Conservation (phyloP, 1,140 invertebrate species). For the Lepeophtheirus salmonis region DNA sequence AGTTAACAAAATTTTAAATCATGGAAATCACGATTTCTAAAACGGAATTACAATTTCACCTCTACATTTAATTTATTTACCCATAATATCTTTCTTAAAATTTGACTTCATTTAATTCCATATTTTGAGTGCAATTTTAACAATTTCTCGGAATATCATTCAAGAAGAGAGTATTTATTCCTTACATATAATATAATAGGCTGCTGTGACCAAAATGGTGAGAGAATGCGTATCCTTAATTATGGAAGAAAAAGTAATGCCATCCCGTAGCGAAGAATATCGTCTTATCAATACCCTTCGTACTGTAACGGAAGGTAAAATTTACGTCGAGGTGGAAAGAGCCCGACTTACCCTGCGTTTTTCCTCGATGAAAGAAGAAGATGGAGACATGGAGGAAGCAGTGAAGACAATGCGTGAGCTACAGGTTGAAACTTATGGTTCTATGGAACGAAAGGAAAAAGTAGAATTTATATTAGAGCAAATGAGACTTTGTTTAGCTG, state of each 20-base stretch:
- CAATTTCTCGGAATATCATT: too few relatives aligned
- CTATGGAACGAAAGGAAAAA: constrained; percentile 95
- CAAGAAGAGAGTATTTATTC: too few relatives aligned
- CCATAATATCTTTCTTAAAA: too few relatives aligned
- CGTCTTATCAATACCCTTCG: constrained; percentile 89
- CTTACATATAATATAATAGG: background rate
- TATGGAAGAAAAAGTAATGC: constrained; percentile 63
- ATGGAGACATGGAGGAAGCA: constrained; percentile 73
- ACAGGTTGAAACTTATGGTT: constrained; percentile 88
- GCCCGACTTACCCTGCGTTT: constrained; percentile 83
- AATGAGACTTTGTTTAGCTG: constrained; percentile 87
- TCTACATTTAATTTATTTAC: too few relatives aligned
- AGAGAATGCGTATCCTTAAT: constrained; percentile 89
- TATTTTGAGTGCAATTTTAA: too few relatives aligned
- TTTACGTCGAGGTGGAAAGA: constrained; percentile 97
- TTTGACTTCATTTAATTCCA: too few relatives aligned
- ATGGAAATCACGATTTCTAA: too few relatives aligned
- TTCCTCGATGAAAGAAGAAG: constrained; percentile 78
- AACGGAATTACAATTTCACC: too few relatives aligned
- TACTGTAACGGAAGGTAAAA: constrained; percentile 72
- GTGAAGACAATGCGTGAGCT: constrained; percentile 77
- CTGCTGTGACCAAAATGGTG: constrained; percentile 96
- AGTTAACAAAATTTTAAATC: too few relatives aligned
- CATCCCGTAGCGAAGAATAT: constrained; percentile 37
- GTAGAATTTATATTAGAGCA: constrained; percentile 95